Base-by-base conservation (phyloP, 2,797 vertebrate genomes). In the Chelon auratus region DNA sequence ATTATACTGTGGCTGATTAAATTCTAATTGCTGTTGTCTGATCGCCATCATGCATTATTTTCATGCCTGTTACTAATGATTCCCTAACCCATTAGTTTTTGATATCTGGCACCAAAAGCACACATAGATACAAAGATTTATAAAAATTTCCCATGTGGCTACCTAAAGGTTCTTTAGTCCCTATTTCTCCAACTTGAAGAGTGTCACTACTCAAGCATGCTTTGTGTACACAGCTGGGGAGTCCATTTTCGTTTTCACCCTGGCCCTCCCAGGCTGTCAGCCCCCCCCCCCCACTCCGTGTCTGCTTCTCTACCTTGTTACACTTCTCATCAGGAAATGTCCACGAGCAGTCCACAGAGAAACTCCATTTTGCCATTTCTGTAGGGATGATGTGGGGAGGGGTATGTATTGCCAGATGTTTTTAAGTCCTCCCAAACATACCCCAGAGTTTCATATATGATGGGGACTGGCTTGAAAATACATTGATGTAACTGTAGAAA, bases 161-260 rank as follows among this genome's bases (percentile, higher is more conserved):
- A 75, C 70, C 82, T 88, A 68, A 72, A 75, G 58, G 70, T 78
- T 70, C 62, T 53, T 77, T 55, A 50, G 50, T 85, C 54, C 68
- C 50, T 58, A 17, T n/a, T 81, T 48, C 78, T 79, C 71, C 75
- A 78, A 66, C 76, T 78, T 77, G 71, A 48, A 84, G 86, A 84
- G 80, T 89, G 87, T 83, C 92, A 91, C 75, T 89, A 72, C 69
- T 72, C 69, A 54, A 77, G 75, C 75, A 78, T 63, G 48, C 80
- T 91, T 82, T 94, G 91, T 94, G 90, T 91, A 92, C 89, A 94
- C 94, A 95, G 95, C 94, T 95, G 94, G 88, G 88, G 83, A 92
- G 86, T 85, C 84, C 74, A 92, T 94, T 92, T 94, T 91, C 82
- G 80, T 84, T 86, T 89, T 81, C 67, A 75, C 75, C 75, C 72